Conservation (phyloP, 35 echinoderm and acorn worm species). For the Stichopus chloronotus region DNA sequence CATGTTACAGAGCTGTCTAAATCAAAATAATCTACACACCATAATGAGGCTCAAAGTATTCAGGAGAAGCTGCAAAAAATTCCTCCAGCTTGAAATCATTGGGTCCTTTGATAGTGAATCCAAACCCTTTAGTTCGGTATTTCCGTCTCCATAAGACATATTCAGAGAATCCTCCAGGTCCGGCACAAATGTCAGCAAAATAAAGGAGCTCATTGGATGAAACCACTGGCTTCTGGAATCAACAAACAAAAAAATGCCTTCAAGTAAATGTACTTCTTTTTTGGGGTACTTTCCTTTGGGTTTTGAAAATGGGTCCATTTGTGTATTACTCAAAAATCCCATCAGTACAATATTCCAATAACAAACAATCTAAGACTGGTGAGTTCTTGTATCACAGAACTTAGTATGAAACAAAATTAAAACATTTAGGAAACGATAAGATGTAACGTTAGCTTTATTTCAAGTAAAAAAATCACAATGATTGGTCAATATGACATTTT, state of each 20-base stretch:
- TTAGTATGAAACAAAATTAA: no score
- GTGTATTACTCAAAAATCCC: no score
- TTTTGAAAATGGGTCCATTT: no score
- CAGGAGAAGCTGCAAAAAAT: conserved; percentile 92
- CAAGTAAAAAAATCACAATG: no score
- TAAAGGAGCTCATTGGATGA: conserved; percentile 84
- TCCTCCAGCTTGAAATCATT: conserved; percentile 98
- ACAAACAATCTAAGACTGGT: no score
- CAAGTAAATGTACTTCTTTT: not conserved
- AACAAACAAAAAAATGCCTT: not conserved
- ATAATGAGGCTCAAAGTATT: conserved; percentile 99
- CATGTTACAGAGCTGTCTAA: no score
- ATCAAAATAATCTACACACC: conserved; percentile 56
- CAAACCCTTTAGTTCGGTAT: conserved; percentile 84
- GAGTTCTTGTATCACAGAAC: no score
- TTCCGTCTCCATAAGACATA: conserved; percentile 91
- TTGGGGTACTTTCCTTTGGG: no score
- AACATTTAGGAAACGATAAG: no score
- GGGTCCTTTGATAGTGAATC: conserved; percentile 90
- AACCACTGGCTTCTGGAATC: conserved; percentile 65
- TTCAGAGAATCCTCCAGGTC: conserved; percentile 97
- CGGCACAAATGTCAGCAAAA: conserved; percentile 95
- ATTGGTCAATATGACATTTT: no score
- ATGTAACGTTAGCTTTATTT: no score
- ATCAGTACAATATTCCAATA: no score